Conservation (phyloP, 1,140 invertebrate genomes). For the Cydia strobilella region DNA sequence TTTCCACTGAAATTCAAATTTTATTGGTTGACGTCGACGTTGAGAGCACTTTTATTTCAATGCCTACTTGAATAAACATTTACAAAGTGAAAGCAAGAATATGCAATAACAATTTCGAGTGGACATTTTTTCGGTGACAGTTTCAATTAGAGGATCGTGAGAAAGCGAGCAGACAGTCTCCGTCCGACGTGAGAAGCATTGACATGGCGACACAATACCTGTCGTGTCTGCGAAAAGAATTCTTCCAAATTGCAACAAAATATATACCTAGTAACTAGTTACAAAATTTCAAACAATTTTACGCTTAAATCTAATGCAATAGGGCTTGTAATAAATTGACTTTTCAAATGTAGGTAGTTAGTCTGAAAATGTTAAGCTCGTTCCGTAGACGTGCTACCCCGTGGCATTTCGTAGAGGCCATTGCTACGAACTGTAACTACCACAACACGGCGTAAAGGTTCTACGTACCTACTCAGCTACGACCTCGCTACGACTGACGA, state of each 20-base stretch:
- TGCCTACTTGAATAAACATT: conserved; percentile 5
- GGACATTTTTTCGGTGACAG: conserved; percentile 26
- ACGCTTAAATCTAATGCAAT: not conserved
- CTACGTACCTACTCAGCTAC: not conserved
- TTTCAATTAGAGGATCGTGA: conserved; percentile 24
- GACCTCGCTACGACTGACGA: too few relatives aligned
- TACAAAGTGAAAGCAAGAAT: conserved; percentile 22
- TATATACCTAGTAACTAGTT: not conserved
- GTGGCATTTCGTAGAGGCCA: conserved; percentile 6
- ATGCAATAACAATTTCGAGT: not conserved
- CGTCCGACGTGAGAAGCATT: conserved; percentile 23
- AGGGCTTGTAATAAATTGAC: not conserved
- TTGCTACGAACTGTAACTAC: not conserved
- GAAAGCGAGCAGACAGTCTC: conserved; percentile 18
- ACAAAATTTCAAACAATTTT: not conserved
- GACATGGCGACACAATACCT: conserved; percentile 30
- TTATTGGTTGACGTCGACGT: not conserved
- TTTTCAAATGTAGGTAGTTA: not conserved
- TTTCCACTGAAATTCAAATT: not conserved
- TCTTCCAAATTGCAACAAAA: not conserved
- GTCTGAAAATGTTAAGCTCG: not conserved
- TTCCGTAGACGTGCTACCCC: not conserved
- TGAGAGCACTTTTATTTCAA: not conserved
- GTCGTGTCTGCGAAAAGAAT: conserved; percentile 13
- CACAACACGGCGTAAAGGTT: not conserved